phyloP scores from a whole-genome alignment of 2,888 invertebrate genomes.

The Erpobdella octoculata region DNA sequence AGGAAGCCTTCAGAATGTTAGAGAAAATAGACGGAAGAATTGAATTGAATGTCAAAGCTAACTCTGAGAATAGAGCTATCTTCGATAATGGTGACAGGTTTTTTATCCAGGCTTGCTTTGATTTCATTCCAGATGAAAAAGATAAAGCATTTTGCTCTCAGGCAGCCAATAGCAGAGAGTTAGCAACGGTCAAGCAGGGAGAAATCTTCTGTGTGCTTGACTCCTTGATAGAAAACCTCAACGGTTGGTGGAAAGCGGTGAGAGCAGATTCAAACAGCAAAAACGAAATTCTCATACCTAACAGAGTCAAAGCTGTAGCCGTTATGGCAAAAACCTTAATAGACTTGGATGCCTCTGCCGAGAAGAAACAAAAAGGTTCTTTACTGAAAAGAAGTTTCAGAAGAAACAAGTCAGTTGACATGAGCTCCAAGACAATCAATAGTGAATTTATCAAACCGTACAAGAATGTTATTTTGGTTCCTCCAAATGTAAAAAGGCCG shows the following conservation, averaged over 20 bases:
- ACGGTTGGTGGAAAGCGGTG: slow-evolving; percentile 8
- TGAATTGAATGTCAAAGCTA: slow-evolving; percentile 31
- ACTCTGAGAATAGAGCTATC: slow-evolving; percentile 10
- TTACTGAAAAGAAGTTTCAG: slow-evolving; percentile 15
- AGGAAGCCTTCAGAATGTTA: slow-evolving; percentile 34
- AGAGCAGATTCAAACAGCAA: slow-evolving; percentile 7
- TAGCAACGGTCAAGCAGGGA: slow-evolving; percentile 33
- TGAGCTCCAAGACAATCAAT: neutral
- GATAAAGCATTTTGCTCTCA: neutral
- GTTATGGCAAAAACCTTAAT: neutral
- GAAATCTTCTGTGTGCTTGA: slow-evolving; percentile 35
- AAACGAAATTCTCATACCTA: slow-evolving; percentile 16
- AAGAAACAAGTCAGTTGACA: slow-evolving; percentile 12
- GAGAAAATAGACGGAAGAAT: slow-evolving; percentile 16
- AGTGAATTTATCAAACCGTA: slow-evolving; percentile 32
- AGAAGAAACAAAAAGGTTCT: neutral
- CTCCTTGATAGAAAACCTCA: neutral
- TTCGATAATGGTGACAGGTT: slow-evolving; percentile 35
- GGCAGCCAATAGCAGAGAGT: neutral
- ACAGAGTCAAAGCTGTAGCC: slow-evolving; percentile 5
- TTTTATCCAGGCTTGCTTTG: slow-evolving; percentile 34
- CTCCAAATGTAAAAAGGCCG: slow-evolving; percentile 32
- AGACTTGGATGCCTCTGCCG: neutral
- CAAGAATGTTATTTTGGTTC: slow-evolving; percentile 33
- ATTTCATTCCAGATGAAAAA: slow-evolving; percentile 9